Base-by-base conservation (phyloP, 2,888 invertebrate species). In the Melinopterus prodromus region DNA sequence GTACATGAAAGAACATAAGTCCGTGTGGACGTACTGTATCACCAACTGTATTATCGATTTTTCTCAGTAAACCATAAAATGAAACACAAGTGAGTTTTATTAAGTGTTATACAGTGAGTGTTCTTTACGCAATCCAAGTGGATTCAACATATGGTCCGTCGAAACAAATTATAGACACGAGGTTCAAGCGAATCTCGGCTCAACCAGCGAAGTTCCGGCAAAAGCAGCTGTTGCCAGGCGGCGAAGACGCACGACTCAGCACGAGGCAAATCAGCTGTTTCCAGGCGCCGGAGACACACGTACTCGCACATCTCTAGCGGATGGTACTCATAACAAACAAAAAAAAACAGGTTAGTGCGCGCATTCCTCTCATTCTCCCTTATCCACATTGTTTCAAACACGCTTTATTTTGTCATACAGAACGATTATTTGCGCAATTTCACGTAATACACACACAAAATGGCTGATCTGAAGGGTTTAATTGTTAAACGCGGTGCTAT, bases 81-180 rank as follows among this genome's bases (percentile, higher is more conserved):
- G 53, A 53, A 53, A 53, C 53, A 53, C 53, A 53, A 53, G 53
- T 53, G 53, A 53, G 53, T 53, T 53, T 53, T 53, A 53, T 53
- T 53, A 7, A 26, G 26, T 26, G 26, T 26, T 26, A 26, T 26
- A 26, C 26, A 26, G 53, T 38, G 9, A 38, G 38, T 26, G 53
- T 53, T 53, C 53, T 53, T 12, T 53, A 53, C 53, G 53, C 12
- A 53, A 12, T 53, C 53, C 53, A 53, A 53, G 53, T 53, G 53
- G 53, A 53, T 12, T 53, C 53, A 53, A 53, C 53, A 53, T 53
- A 53, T 53, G 53, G n/a, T 53, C 53, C 53, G 53, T 53, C 53
- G 53, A 53, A 53, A 53, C 53, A 53, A 53, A 53, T 53, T 9
- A 53, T 2, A 9, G 53, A 53, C 2, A 53, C 53, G 53, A 53